Evolutionary conservation across 2,888 invertebrate genomes (phyloP).

Genomic region (Pherbina coryleti): DNA sequence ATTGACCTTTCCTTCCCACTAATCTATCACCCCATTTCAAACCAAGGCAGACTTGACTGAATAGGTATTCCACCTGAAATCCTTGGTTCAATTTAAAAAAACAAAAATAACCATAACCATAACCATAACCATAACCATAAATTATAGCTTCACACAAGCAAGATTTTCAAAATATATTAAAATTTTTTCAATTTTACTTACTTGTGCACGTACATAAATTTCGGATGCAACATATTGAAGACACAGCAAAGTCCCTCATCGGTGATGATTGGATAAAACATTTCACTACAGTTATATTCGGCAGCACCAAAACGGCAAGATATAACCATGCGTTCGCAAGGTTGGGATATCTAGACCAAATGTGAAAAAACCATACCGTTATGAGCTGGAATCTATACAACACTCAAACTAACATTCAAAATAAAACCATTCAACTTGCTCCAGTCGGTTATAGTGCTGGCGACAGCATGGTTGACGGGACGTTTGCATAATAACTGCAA

Average conservation of each 20-base stretch:
- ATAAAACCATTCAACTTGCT: conserved; percentile 57
- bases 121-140: no score
- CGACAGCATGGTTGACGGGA: conserved; percentile 45
- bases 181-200: no score
- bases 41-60: no score
- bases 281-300: conserved; percentile 73
- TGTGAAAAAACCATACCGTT: not conserved
- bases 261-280: conserved; percentile 81
- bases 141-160: no score
- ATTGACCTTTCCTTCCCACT: no score
- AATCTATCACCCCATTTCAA: no score
- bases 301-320: conserved; percentile 77
- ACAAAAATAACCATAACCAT: no score
- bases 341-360: conserved; percentile 76
- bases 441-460: conserved; percentile 55
- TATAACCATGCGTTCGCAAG: conserved; percentile 79
- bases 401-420: conserved; percentile 51
- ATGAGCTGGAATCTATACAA: not conserved
- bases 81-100: no score
- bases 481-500: conserved; percentile 60
- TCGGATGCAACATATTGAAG: conserved; percentile 79
- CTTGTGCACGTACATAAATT: conserved; percentile 46
- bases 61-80: no score
- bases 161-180: no score
- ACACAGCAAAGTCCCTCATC: conserved; percentile 87